Evolutionary conservation across 2,797 vertebrate species (phyloP), one percentile per base, ranked within the genome.

Genomic region (Centropyge bicolor): DNA sequence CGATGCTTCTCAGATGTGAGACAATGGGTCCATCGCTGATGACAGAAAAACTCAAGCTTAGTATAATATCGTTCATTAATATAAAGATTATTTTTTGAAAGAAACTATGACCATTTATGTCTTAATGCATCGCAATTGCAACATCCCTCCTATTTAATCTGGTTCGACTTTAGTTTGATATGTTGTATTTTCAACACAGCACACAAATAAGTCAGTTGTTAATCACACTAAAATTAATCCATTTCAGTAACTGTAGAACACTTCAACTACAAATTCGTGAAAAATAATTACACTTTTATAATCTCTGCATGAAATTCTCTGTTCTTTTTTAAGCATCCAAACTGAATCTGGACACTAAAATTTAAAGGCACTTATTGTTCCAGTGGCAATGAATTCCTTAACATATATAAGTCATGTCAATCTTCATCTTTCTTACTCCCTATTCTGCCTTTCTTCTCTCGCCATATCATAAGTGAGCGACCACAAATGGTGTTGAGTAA

Each of bases 1-100:
- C 59, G 59, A 84, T 81, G 60, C 46, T 63, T 78, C 40, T 81
- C 71, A 86, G 86, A 84, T 83, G 65, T 76, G 48, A 66, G 24
- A 11, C 8, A 0, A 19, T 10, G 6, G 1, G 31, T 17, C 49
- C 8, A 35, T 52, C 57, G 68, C 12, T 22, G 19, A 56, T 40
- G 57, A 45, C 6, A 64, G 36, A 76, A 51, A 68, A 62, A 41
- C 13, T 24, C 1, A 3, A 24, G 4, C 24, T 38, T 22, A 22
- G 1, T 6, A 8, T 19, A 0, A 46, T 52, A 20, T 16, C 10
- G 1, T 0, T 27, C 7, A 49, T 57, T 3, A 22, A 51, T 22
- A 12, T n/a, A 49, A 65, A 43, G 20, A 57, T 16, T 76, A 19
- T 16, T 2, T 43, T 35, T 19, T 24, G 16, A 46, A 46, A 1